Conservation (phyloP, 2,113 vertebrate genomes). For the Catharus bicknelli region DNA sequence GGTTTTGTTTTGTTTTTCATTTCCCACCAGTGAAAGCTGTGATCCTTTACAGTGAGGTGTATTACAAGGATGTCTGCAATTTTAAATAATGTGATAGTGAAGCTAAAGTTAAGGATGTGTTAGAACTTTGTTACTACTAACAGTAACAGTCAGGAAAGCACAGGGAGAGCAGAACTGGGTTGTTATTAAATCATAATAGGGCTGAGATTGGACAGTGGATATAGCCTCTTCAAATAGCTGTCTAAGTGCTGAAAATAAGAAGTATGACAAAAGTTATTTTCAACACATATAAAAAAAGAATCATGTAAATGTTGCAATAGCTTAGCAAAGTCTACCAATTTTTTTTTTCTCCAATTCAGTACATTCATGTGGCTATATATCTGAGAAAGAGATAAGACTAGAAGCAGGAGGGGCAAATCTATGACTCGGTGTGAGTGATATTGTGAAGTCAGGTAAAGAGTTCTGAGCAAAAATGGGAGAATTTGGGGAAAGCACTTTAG, state of each 20-base stretch:
- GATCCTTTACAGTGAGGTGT: background rate
- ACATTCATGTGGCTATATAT: background rate
- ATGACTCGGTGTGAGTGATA: background rate
- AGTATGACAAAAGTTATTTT: background rate
- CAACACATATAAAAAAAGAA: background rate
- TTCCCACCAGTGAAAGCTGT: background rate
- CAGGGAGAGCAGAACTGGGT: background rate
- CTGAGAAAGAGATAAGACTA: background rate
- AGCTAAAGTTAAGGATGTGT: background rate
- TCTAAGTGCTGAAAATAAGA: background rate
- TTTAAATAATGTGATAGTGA: background rate
- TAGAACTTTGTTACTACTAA: background rate
- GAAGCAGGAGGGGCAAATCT: background rate
- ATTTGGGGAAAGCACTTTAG: constrained; percentile 60
- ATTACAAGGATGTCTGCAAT: background rate
- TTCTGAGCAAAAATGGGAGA: constrained; percentile 45
- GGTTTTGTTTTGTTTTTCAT: background rate
- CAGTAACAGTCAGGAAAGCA: background rate
- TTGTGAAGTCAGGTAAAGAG: constrained; percentile 19
- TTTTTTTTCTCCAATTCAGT: background rate
- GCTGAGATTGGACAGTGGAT: background rate
- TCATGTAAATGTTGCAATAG: background rate
- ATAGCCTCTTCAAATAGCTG: background rate
- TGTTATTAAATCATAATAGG: background rate
- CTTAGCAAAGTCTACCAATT: background rate